Evolutionary conservation across 2,888 invertebrate species (phyloP).

Genomic region (Cremastinae sp.): DNA sequence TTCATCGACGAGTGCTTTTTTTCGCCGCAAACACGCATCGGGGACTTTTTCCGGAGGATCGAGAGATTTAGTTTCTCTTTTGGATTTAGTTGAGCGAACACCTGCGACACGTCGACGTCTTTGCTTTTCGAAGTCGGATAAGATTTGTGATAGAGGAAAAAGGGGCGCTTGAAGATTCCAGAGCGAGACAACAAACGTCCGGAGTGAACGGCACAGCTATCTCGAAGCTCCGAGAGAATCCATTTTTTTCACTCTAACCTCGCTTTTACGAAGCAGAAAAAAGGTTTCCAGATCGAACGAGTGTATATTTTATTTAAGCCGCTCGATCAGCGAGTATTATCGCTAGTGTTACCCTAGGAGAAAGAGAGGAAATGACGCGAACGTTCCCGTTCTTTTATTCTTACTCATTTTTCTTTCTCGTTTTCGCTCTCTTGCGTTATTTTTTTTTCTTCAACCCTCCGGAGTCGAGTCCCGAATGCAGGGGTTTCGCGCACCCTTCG

Average conservation of each 20-base stretch:
- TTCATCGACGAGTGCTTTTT: slow-evolving; percentile 42
- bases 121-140: slow-evolving; percentile 15
- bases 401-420: not conserved
- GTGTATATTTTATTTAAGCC: slow-evolving; percentile 64
- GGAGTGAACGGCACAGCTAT: slow-evolving; percentile 6
- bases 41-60: slow-evolving; percentile 7
- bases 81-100: not conserved
- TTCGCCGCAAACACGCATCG: slow-evolving; percentile 35
- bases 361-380: slow-evolving; percentile 46
- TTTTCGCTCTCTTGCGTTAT: not conserved
- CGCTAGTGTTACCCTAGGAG: slow-evolving; percentile 42
- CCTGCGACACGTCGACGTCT: not conserved
- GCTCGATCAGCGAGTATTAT: slow-evolving; percentile 63
- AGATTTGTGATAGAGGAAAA: slow-evolving; percentile 57
- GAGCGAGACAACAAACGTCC: not conserved
- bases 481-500: slow-evolving; percentile 39
- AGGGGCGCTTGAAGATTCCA: slow-evolving; percentile 4
- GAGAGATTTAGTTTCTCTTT: too few relatives aligned
- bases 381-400: slow-evolving; percentile 38
- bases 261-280: slow-evolving; percentile 22
- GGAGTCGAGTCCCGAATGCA: slow-evolving; percentile 13
- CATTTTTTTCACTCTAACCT: slow-evolving; percentile 14
- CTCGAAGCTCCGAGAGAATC: slow-evolving; percentile 14
- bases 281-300: slow-evolving; percentile 56
- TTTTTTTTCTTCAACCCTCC: slow-evolving; percentile 38